Base-by-base conservation (phyloP, 2,888 invertebrate species). In the Lordiphosa fenestrarum region DNA sequence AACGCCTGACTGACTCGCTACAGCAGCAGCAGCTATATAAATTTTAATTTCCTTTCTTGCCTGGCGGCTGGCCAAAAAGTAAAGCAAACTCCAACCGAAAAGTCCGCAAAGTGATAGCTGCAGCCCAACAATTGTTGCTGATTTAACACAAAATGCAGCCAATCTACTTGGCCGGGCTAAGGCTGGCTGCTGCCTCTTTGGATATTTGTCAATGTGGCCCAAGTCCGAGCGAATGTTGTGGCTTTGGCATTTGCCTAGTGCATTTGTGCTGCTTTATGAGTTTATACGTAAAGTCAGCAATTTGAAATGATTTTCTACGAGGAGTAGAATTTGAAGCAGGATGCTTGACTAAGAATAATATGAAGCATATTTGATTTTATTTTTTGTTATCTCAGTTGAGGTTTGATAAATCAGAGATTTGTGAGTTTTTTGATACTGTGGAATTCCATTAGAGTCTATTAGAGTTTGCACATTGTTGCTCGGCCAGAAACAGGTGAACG, bases 141-240 rank as follows among this genome's bases (percentile, higher is more conserved):
- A 76, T 66, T 76, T 69, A 78, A 78, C 83, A 78, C 61, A 82
- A 76, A 76, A 69, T 71, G 65, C 83, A 82, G 83, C 69, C 80
- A 76, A 76, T 82, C 69, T 66, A 53, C 54, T 57, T 39, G 48
- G 53, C 46, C 48, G 23, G 35, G 12, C 39, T 37, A 38, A 13
- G 30, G 15, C 33, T 33, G 15, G 33, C 21, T 4, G 12, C 51
- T 68, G 65, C 57, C 55, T 57, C 63, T 62, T 71, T 74, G 74
- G 63, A 71, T 71, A 82, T 76, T 76, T 82, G 72, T 76, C 75
- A 78, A 71, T 78, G 75, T 66, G 62, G 53, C 19, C 49, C 59
- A 49, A 48, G 25, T 25, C 25, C 25, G 25, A 25, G 25, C 25
- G 61, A 73, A 61, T 47, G 39, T 69, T 73, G 66, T 66, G 70